Evolutionary conservation across 2,797 vertebrate genomes (phyloP).

Genomic region (Nannoperca australis): DNA sequence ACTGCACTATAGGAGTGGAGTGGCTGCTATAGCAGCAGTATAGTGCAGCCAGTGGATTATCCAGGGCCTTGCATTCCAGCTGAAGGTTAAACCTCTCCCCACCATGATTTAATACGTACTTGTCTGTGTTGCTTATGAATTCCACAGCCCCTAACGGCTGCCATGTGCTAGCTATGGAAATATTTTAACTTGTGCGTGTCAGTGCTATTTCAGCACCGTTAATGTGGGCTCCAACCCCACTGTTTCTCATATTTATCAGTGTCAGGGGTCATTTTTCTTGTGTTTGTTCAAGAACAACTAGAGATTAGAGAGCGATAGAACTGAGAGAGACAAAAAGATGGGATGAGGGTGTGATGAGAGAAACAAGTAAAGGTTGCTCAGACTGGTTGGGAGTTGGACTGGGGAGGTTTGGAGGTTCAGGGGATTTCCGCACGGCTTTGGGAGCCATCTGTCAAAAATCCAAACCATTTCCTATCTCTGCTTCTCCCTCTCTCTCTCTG

Average conservation of each 20-base stretch:
- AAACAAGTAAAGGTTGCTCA: constrained; percentile 28
- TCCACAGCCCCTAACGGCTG: constrained; percentile 74
- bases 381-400: constrained; percentile 45
- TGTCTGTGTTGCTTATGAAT: constrained; percentile 82
- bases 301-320: constrained; percentile 34
- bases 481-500: constrained; percentile 33
- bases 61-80: constrained; percentile 75
- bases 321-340: constrained; percentile 7
- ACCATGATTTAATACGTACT: constrained; percentile 80
- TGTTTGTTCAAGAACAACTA: constrained; percentile 41
- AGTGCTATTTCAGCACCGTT: constrained; percentile 26
- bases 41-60: constrained; percentile 71
- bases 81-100: constrained; percentile 80
- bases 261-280: constrained; percentile 32
- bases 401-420: constrained; percentile 68
- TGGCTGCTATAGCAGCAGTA: constrained; percentile 49
- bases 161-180: constrained; percentile 69
- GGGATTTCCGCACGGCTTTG: constrained; percentile 77
- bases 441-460: constrained; percentile 83
- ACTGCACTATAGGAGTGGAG: constrained; percentile 20
- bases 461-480: constrained; percentile 81
- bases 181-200: constrained; percentile 66
- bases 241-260: constrained; percentile 55
- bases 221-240: constrained; percentile 37
- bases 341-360: constrained; percentile 21